Conservation (phyloP, 35 echinoderm and acorn worm genomes). For the Acanthaster planci region DNA sequence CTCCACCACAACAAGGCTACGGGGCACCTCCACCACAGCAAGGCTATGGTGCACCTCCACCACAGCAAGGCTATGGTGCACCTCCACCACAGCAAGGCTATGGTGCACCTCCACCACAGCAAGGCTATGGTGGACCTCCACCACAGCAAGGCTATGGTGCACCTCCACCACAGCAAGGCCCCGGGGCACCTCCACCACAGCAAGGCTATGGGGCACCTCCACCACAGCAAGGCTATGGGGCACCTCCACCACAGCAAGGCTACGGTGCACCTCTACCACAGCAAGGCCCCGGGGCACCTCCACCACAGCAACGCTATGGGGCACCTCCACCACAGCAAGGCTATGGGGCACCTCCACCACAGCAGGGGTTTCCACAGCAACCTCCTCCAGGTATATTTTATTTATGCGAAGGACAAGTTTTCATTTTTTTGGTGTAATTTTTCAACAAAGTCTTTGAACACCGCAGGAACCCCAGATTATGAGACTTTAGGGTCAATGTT, state of each 20-base stretch:
- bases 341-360: conserved; percentile 10
- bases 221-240: conserved; percentile 60
- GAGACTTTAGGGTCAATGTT: too few species aligned
- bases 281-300: not conserved
- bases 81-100: conserved; percentile 45
- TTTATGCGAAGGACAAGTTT: too few species aligned
- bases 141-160: conserved; percentile 23
- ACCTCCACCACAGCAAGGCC: conserved; percentile 30
- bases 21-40: conserved; percentile 41
- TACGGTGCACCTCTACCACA: conserved; percentile 49
- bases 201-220: conserved; percentile 61
- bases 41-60: conserved; percentile 20
- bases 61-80: not conserved
- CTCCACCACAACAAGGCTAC: conserved; percentile 36
- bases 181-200: conserved; percentile 32
- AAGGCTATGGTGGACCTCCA: conserved; percentile 42
- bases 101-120: conserved; percentile 76
- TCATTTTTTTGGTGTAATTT: too few species aligned
- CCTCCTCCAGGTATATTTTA: conserved; percentile 5
- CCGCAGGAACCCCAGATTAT: too few species aligned
- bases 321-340: conserved; percentile 36
- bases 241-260: conserved; percentile 44
- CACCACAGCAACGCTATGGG: conserved; percentile 61
- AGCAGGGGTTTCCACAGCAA: conserved; percentile 13
- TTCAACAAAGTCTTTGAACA: too few species aligned